These are phyloP conservation scores for Crossocerus cetratus DNA, from an alignment of 2,888 invertebrate species.

Conservation along the genomic window DNA sequence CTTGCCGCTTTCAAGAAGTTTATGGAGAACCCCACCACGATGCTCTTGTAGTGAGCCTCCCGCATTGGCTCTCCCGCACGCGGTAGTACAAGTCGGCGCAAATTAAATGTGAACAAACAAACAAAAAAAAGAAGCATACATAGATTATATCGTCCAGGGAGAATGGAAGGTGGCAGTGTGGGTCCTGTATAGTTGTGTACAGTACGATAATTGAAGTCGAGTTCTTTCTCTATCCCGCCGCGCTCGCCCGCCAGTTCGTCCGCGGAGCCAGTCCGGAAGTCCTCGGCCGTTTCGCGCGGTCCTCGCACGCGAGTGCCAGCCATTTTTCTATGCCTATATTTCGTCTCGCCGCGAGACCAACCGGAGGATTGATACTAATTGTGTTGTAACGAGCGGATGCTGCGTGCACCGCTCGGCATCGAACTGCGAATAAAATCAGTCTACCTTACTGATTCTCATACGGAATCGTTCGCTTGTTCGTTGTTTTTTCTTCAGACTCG, in stretches of 20 bases:
- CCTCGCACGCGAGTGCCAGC: too few species aligned
- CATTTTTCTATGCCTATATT: too few species aligned
- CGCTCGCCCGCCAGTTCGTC: too few species aligned
- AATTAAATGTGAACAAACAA: constrained; percentile 21
- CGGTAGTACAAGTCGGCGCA: constrained; percentile 20
- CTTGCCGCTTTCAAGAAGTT: constrained; percentile 91
- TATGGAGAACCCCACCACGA: constrained; percentile 94
- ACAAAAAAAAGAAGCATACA: background rate
- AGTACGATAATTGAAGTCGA: constrained; percentile 32
- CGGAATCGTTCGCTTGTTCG: background rate
- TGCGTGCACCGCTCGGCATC: background rate
- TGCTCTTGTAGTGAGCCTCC: constrained; percentile 86
- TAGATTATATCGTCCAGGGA: constrained; percentile 30
- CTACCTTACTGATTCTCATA: background rate
- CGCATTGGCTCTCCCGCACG: constrained; percentile 12
- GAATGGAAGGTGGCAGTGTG: constrained; percentile 24
- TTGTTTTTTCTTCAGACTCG: background rate
- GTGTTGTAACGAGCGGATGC: background rate
- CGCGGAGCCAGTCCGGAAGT: too few species aligned
- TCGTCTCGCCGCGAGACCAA: too few species aligned
- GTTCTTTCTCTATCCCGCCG: constrained; percentile 1
- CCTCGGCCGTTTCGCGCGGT: too few species aligned
- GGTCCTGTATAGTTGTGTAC: constrained; percentile 48
- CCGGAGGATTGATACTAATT: too few species aligned
- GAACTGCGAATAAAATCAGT: background rate